Base-by-base conservation (phyloP, 2,888 invertebrate species). In the Myopa tessellatipennis region DNA sequence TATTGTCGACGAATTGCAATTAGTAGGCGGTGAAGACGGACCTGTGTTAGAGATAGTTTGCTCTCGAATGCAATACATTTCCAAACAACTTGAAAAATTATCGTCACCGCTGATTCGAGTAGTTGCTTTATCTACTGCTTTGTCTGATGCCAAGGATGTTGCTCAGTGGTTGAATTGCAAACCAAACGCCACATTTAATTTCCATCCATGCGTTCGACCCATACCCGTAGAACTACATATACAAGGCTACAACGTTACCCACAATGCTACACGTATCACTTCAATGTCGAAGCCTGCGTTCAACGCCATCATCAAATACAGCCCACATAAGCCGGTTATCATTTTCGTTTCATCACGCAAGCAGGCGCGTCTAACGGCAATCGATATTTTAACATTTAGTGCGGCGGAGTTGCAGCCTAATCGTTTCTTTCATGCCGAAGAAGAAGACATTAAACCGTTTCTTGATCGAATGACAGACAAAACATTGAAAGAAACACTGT, bases 231-330 rank as follows among this genome's bases (percentile, higher is more conserved):
- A 99, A 87, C 90, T 99, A 68, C 98, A 99, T 86, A 97, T 99
- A 77, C 96, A 93, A 92, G 98, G 99, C 18, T 96, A 98, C 90
- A 99, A 98, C 90, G 95, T 99, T 63, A 98, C 98, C 0, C 99
- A 99, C 90, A 98, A 98, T 86, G 96, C 96, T 0, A 97, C 98
- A 0, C 93, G 99, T 14, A 92, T 99, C 50, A 95, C 98, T 0
- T 97, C 99, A 0, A 99, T 99, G 99, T 95, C 96, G 0, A 98
- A 98, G 87, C 99, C 99, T 0, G 95, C 97, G 0, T 99, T 98
- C 90, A 97, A 98, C 89, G 94, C 97, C 0, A 95, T 99, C 58
- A 87, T 94, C 3, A 93, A 96, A 40, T 93, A 96, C 88, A 95
- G 96, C 77, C 94, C 95, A 0, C 92, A 93, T 83, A 94, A 95